Evolutionary conservation across 2,888 invertebrate genomes (phyloP).

Genomic region (Gymnosoma rotundatum): DNA sequence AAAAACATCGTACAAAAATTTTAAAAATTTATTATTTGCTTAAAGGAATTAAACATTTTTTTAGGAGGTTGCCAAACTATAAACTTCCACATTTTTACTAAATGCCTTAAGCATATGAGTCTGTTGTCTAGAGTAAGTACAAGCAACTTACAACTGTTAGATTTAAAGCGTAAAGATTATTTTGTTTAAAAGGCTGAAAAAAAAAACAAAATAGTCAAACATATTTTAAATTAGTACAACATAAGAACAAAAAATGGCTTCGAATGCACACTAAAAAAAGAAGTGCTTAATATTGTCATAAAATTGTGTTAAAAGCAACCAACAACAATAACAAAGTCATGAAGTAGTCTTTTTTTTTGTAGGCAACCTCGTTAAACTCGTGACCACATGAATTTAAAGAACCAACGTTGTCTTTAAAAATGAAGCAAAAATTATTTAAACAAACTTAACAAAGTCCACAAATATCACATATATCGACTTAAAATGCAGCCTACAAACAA

Average conservation of each 20-base stretch:
- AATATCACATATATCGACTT: background rate
- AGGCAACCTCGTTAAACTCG: slow-evolving; percentile 32
- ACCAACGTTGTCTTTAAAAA: background rate
- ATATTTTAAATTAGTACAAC: slow-evolving; percentile 46
- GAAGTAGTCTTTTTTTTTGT: slow-evolving; percentile 6
- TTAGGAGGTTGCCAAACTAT: background rate
- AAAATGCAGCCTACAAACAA: background rate
- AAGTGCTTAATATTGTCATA: slow-evolving; percentile 29
- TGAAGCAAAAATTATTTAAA: slow-evolving; percentile 42
- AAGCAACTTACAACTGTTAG: background rate
- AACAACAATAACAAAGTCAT: slow-evolving; percentile 36
- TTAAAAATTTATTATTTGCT: slow-evolving; percentile 15
- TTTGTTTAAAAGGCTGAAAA: background rate
- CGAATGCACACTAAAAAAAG: background rate
- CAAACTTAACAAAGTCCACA: background rate
- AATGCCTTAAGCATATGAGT: slow-evolving; percentile 11
- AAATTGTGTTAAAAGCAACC: slow-evolving; percentile 28
- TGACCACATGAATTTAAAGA: slow-evolving; percentile 53
- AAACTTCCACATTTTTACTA: slow-evolving; percentile 22
- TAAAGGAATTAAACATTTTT: slow-evolving; percentile 6
- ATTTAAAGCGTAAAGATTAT: slow-evolving; percentile 53
- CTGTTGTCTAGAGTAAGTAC: background rate
- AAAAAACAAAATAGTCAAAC: background rate
- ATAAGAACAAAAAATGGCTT: background rate
- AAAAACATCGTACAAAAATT: background rate